Conservation (phyloP, 2,797 vertebrate genomes). For the Tolypeutes matacus region DNA sequence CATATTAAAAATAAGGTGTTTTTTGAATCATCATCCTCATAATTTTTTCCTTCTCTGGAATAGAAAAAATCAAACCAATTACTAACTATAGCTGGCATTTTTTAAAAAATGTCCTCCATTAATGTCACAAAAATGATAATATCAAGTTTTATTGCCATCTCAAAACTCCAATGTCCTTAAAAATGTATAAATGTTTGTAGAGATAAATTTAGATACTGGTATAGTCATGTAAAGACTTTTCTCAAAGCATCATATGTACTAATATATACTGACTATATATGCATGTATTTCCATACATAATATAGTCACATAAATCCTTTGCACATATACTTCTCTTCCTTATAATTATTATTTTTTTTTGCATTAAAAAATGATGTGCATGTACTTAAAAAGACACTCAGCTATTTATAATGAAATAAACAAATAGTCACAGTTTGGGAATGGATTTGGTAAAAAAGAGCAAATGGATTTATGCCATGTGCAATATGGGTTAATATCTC, state of each 20-base stretch:
- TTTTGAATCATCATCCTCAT: background rate
- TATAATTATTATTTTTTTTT: background rate
- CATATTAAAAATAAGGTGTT: slow-evolving; percentile 1
- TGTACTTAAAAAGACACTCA: background rate
- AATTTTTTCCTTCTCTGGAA: background rate
- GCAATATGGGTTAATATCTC: background rate
- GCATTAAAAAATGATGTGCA: background rate
- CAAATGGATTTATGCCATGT: background rate
- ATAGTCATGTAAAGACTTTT: background rate
- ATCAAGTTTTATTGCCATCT: background rate
- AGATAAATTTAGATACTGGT: background rate
- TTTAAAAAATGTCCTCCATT: background rate
- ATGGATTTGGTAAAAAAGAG: background rate
- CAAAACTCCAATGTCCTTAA: slow-evolving; percentile 1
- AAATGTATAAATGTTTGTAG: background rate
- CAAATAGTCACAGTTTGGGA: background rate
- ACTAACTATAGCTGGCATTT: background rate
- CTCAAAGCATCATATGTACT: background rate
- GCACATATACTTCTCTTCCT: background rate
- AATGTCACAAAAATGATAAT: slow-evolving; percentile 23
- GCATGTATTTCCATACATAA: background rate
- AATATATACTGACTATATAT: background rate
- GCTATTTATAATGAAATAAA: background rate
- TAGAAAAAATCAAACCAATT: background rate
- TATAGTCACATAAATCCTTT: background rate